A percentile compares a stretch with the other conserved stretches of the same genome.
Evolutionary conservation across 2,113 vertebrate genomes (phyloP).

Genomic region (Tragelaphus imberbis): DNA sequence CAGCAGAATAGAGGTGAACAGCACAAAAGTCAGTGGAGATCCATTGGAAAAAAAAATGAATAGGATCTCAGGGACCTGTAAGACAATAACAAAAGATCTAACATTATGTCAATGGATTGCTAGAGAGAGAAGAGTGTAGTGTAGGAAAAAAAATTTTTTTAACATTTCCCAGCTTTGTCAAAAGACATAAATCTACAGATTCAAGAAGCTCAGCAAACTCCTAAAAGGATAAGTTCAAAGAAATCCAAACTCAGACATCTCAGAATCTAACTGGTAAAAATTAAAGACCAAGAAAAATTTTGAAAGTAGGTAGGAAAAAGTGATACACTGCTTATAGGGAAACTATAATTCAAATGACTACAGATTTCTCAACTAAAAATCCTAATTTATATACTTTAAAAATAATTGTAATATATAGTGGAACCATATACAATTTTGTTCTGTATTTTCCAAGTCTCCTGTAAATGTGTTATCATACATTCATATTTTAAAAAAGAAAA

Average conservation of each 20-base stretch:
- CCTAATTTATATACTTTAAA: background rate
- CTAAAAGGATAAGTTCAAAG: background rate
- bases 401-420: background rate
- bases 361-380: background rate
- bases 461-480: background rate
- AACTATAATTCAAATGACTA: background rate
- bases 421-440: background rate
- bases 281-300: background rate
- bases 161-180: background rate
- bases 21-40: background rate
- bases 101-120: background rate
- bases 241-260: background rate
- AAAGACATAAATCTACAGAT: constrained; percentile 15
- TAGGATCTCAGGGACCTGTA: background rate
- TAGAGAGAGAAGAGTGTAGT: background rate
- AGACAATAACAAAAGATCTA: background rate
- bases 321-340: background rate
- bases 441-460: background rate
- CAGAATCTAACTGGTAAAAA: background rate
- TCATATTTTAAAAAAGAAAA: background rate
- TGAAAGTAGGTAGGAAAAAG: background rate
- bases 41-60: background rate
- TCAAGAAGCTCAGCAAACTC: background rate
- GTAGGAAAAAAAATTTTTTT: background rate
- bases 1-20: background rate